phyloP scores from a whole-genome alignment of 2,888 invertebrate species.

The Macrosiphum euphorbiae region DNA sequence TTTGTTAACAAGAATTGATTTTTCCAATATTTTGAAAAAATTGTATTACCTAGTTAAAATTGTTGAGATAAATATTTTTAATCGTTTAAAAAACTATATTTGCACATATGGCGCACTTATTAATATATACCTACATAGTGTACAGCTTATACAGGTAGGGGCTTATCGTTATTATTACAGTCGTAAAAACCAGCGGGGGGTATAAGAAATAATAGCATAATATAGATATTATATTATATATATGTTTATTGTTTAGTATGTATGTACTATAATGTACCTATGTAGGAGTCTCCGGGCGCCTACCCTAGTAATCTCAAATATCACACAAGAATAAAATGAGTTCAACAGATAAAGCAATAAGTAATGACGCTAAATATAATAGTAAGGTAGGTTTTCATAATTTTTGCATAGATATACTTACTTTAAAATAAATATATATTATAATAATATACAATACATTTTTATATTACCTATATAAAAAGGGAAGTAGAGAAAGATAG shows the following conservation, averaged over 20 bases:
- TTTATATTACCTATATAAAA: no score
- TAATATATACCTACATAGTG: background rate
- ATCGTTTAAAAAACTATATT: background rate
- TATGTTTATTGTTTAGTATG: background rate
- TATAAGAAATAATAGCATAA: background rate
- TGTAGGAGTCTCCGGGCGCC: background rate
- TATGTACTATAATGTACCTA: background rate
- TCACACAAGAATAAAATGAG: background rate
- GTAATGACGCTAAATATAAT: background rate
- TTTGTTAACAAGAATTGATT: background rate
- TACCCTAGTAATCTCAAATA: background rate
- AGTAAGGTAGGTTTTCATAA: background rate
- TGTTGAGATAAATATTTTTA: background rate
- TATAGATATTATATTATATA: background rate
- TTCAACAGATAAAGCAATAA: background rate
- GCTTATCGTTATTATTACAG: constrained; percentile 1
- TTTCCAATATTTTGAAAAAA: background rate
- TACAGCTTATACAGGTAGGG: background rate
- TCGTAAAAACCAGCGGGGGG: background rate
- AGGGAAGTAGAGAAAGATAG: background rate
- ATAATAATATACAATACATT: background rate
- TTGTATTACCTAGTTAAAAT: background rate
- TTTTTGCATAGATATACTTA: background rate
- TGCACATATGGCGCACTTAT: background rate
- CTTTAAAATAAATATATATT: background rate